Evolutionary conservation across 2,113 vertebrate species (phyloP).

Genomic region (Cottus gobio): DNA sequence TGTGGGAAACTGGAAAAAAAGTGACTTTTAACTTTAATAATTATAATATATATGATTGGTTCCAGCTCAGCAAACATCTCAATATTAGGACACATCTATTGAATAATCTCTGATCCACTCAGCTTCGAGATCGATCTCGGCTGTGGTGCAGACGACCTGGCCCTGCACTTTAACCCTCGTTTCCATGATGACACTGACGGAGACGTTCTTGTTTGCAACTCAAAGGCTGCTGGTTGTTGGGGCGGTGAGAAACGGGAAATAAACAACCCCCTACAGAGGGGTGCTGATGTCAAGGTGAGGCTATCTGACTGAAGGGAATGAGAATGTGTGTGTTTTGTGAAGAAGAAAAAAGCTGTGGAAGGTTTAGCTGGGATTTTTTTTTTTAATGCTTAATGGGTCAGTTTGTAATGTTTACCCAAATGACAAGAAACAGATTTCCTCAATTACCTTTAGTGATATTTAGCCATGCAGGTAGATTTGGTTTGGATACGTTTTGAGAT

Average conservation of each 20-base stretch:
- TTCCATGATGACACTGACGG: conserved; percentile 85
- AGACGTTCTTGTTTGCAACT: conserved; percentile 90
- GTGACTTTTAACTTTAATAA: not conserved
- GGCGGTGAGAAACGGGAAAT: conserved; percentile 87
- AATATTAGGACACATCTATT: too few species aligned
- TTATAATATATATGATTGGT: too few species aligned
- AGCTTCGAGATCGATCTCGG: conserved; percentile 93
- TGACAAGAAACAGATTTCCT: not conserved
- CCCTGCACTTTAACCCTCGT: conserved; percentile 92
- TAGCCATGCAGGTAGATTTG: not conserved
- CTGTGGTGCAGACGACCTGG: conserved; percentile 77
- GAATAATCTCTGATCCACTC: conserved; percentile 1
- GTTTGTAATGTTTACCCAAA: not conserved
- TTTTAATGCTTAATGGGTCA: not conserved
- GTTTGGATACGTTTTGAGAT: not conserved
- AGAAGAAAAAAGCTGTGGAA: not conserved
- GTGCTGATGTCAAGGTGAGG: conserved; percentile 83
- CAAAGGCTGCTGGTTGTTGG: conserved; percentile 86
- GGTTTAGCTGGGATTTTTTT: not conserved
- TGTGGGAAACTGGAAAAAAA: not conserved
- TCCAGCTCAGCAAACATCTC: not conserved
- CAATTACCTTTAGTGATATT: not conserved
- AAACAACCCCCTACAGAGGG: conserved; percentile 87
- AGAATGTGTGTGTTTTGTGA: not conserved
- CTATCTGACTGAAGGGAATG: not conserved